Evolutionary conservation across 2,888 invertebrate genomes (phyloP).

Genomic region (Candidula unifasciata): DNA sequence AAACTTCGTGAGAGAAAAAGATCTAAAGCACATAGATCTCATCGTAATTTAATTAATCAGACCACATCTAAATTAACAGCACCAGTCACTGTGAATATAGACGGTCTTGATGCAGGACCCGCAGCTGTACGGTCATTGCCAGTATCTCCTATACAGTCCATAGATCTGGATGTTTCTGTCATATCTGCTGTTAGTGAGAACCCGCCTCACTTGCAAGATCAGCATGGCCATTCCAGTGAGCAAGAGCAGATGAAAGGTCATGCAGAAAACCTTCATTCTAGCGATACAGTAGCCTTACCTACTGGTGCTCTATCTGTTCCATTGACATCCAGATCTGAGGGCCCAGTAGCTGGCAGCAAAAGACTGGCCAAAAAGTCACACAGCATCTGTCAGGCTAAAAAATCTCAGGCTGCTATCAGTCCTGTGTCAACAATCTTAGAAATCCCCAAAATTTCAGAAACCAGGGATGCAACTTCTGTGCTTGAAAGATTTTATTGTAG

Average conservation of each 20-base stretch:
- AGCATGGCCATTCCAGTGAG: no score
- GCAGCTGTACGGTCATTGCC: not conserved
- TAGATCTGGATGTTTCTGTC: not conserved
- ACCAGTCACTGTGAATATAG: not conserved
- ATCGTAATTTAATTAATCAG: no score
- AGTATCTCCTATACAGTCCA: not conserved
- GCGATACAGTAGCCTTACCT: not conserved
- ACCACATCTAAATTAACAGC: not conserved
- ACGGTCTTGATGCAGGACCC: not conserved
- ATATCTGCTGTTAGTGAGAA: not conserved
- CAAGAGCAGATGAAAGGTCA: not conserved
- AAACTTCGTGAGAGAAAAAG: not conserved
- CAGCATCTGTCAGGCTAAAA: not conserved
- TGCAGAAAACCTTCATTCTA: no score
- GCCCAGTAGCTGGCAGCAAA: not conserved
- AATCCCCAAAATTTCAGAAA: constrained; percentile 22
- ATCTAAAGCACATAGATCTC: not conserved
- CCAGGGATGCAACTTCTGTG: not conserved
- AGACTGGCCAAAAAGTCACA: not conserved
- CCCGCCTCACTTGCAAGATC: not conserved
- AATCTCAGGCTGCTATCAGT: not conserved
- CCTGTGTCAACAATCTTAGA: not conserved
- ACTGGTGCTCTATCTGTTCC: not conserved
- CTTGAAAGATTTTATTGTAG: not conserved
- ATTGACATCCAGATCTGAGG: not conserved